Evolutionary conservation across 2,113 vertebrate species (phyloP).

Genomic region (Gopherus flavomarginatus): DNA sequence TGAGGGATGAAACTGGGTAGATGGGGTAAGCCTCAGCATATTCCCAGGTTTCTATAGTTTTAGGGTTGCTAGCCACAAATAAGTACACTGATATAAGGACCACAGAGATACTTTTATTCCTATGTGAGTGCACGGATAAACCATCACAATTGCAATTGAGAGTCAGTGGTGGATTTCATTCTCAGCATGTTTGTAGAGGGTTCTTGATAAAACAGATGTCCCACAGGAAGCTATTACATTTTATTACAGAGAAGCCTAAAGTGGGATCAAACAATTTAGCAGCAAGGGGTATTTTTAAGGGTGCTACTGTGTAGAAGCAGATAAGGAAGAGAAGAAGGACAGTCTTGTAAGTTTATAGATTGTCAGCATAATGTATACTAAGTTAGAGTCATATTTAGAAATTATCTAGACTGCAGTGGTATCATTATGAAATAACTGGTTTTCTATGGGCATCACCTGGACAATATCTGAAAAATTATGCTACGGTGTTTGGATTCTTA

Average conservation of each 20-base stretch:
- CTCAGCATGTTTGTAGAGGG: conserved; percentile 53
- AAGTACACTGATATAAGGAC: not conserved
- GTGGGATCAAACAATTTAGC: conserved; percentile 45
- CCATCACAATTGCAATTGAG: not conserved
- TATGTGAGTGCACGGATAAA: conserved; percentile 35
- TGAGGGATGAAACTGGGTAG: not conserved
- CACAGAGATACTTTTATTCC: conserved; percentile 3
- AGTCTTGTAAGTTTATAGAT: not conserved
- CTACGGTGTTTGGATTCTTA: not conserved
- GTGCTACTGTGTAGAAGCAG: not conserved
- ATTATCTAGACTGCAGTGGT: not conserved
- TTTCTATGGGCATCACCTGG: not conserved
- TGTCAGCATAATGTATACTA: not conserved
- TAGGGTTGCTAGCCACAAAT: not conserved
- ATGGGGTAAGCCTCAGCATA: not conserved
- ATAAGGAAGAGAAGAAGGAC: not conserved
- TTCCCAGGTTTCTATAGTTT: not conserved
- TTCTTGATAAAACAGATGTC: conserved; percentile 61
- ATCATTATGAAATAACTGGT: not conserved
- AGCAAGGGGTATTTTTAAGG: conserved; percentile 35
- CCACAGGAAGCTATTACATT: conserved; percentile 46
- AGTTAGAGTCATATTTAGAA: not conserved
- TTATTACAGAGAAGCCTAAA: conserved; percentile 47
- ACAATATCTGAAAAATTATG: not conserved
- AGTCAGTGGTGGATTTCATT: conserved; percentile 43